These are phyloP conservation scores for Sebastes glaucus DNA, from an alignment of 2,797 vertebrate genomes.

Conservation along the genomic window DNA sequence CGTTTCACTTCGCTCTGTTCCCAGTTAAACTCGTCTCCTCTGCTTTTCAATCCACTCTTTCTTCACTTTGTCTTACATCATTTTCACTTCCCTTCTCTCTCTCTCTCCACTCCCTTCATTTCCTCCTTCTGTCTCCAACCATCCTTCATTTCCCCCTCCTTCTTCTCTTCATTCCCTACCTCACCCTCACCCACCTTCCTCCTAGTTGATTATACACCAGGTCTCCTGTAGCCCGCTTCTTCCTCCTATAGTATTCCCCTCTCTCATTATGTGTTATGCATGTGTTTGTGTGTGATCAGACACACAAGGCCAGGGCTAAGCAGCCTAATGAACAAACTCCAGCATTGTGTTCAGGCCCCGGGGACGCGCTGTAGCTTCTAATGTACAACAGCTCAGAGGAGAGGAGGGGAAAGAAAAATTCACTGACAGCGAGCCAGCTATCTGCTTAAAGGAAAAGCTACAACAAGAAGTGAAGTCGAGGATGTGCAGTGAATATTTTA, in stretches of 20 bases:
- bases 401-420: slow-evolving; percentile 36
- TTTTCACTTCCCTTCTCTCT: slow-evolving; percentile 5
- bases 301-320: slow-evolving; percentile 70
- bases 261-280: slow-evolving; percentile 68
- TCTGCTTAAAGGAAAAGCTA: slow-evolving; percentile 56
- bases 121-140: not conserved
- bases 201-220: slow-evolving; percentile 54
- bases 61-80: not conserved
- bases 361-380: slow-evolving; percentile 70
- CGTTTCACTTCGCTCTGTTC: slow-evolving; percentile 17
- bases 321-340: slow-evolving; percentile 80
- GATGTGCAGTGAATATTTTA: slow-evolving; percentile 49
- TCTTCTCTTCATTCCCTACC: not conserved
- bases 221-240: slow-evolving; percentile 38
- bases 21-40: slow-evolving; percentile 26
- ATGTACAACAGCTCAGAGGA: slow-evolving; percentile 68
- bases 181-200: slow-evolving; percentile 17
- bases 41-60: not conserved
- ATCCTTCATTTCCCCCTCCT: not conserved
- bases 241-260: slow-evolving; percentile 64
- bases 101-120: slow-evolving; percentile 1
- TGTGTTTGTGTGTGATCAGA: slow-evolving; percentile 73
- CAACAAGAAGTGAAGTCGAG: slow-evolving; percentile 14
- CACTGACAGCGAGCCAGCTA: slow-evolving; percentile 53
- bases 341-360: slow-evolving; percentile 66